Evolutionary conservation across 1,140 invertebrate genomes (phyloP).

Genomic region (Adelges cooleyi): DNA sequence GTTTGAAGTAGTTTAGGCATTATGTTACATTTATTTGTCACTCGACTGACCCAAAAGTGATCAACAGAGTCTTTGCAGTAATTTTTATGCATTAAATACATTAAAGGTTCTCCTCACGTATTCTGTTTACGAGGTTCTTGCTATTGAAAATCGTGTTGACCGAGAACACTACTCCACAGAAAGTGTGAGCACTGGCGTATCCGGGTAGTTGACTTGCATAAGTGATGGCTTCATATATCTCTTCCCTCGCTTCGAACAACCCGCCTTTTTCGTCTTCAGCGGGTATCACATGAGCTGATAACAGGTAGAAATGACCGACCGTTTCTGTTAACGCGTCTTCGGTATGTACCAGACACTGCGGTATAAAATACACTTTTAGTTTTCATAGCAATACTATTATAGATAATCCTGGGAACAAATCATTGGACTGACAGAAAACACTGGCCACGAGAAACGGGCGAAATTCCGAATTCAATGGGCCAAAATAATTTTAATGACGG

Average conservation of each 20-base stretch:
- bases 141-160: conserved; percentile 38
- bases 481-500: too few relatives aligned
- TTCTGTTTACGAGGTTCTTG: not conserved
- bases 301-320: not conserved
- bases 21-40: too few relatives aligned
- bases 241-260: not conserved
- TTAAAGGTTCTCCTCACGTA: not conserved
- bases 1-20: too few relatives aligned
- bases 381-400: too few relatives aligned
- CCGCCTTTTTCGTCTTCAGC: not conserved
- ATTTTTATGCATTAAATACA: not conserved
- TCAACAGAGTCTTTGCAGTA: too few relatives aligned
- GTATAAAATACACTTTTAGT: conserved; percentile 26
- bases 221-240: not conserved
- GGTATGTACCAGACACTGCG: conserved; percentile 40
- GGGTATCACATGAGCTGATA: not conserved
- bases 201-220: not conserved
- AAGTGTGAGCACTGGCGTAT: not conserved
- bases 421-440: too few relatives aligned
- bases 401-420: too few relatives aligned
- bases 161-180: not conserved
- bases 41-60: too few relatives aligned
- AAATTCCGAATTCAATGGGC: too few relatives aligned
- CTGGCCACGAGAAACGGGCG: too few relatives aligned
- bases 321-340: not conserved